phyloP scores from a whole-genome alignment of 92 coral and sea anemone genomes.

The Umimayanthus chanpuru region DNA sequence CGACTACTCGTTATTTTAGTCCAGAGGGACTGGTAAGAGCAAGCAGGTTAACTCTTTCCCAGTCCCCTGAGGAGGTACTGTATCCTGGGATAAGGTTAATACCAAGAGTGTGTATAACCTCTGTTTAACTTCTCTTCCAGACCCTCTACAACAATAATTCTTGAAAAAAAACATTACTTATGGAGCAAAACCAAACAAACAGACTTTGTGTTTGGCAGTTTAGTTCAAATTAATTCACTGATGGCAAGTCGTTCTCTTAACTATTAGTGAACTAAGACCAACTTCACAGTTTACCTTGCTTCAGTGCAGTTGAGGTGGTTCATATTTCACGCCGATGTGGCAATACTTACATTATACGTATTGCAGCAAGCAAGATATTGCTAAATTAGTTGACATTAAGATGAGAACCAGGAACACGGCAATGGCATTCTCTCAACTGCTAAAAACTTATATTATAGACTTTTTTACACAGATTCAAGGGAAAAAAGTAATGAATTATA shows the following conservation, averaged over 20 bases:
- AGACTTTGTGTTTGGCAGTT: neutral
- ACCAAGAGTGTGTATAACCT: no score
- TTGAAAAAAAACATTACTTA: neutral
- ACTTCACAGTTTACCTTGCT: neutral
- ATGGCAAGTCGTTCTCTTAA: neutral
- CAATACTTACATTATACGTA: no score
- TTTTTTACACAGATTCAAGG: neutral
- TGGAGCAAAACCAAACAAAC: neutral
- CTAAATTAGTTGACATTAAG: neutral
- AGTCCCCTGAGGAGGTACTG: no score
- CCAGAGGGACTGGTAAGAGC: neutral
- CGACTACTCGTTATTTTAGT: no score
- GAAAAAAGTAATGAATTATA: neutral
- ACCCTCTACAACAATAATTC: neutral
- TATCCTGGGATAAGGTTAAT: no score
- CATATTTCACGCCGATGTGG: no score
- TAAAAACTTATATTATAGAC: neutral
- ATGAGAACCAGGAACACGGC: no score
- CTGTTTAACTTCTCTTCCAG: neutral
- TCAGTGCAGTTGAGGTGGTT: no score
- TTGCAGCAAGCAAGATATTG: neutral
- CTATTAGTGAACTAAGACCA: no score
- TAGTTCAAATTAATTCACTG: neutral
- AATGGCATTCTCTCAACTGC: neutral
- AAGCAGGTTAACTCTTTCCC: no score